Base-by-base conservation (phyloP, 2,797 vertebrate genomes). In the Schizothorax lantsangensis region DNA sequence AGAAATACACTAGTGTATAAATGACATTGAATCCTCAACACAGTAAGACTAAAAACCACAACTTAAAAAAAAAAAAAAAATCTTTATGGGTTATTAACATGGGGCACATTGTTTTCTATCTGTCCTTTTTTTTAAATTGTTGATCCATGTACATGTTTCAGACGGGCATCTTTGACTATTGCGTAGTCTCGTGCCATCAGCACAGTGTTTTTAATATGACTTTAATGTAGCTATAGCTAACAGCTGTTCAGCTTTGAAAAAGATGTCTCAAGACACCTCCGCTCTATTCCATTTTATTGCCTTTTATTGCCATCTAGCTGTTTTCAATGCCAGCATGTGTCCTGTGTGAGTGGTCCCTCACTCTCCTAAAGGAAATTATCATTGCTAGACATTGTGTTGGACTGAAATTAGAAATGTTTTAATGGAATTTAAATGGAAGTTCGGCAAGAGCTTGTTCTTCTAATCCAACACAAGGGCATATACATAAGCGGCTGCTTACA, bases 391-490 rank as follows among this genome's bases (percentile, higher is more conserved):
- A 79, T 88, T 90, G 87, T 69, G 82, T 91, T 90, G 85, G 88
- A 77, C 52, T 15, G 0, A 36, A 89, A 93, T 93, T 92, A 66
- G 83, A 91, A 92, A 93, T 92, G 92, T 94, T 92, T 43, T 64
- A 80, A 80, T 80, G 78, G 40, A 19, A 80, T 80, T 80, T 80
- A 80, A 80, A 80, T 80, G 78, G n/a, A 80, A 64, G 57, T 80
- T 80, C 0, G 1, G 38, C 43, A 64, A 21, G 59, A 80, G 78
- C 40, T 30, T 80, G 40, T 80, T 45, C 40, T 14, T 64, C 40
- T 80, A 80, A 80, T 80, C 15, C n/a, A 80, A 45, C 57, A 80
- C 78, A 64, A 45, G 78, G 78, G 78, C 15, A 80, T 45, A 80
- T 45, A 80, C 78, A 80, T 80, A 64, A 79, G 57, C 8, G 9